A percentile compares a stretch with the other conserved stretches of the same genome.
Conservation (phyloP, 1,140 invertebrate species). For the Saccostrea cuccullata region DNA sequence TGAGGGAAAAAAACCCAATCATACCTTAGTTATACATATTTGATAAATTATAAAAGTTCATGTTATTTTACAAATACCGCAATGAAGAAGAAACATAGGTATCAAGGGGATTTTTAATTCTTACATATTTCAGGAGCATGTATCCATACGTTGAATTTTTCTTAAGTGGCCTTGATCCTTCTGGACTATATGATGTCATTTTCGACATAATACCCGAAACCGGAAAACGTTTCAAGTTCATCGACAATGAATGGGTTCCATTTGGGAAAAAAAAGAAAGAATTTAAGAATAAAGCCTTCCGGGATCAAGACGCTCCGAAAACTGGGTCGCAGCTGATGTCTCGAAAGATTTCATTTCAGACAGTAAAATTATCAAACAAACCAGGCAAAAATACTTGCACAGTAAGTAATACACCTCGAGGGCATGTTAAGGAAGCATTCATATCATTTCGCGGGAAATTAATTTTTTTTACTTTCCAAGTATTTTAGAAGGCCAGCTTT, state of each 20-base stretch:
- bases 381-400: background rate
- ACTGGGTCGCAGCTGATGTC: slow-evolving; percentile 97
- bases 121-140: slow-evolving; percentile 55
- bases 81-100: no score
- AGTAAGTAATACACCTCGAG: background rate
- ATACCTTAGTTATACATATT: no score
- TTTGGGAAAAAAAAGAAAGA: no score
- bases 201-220: slow-evolving; percentile 53
- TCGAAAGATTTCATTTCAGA: slow-evolving; percentile 93
- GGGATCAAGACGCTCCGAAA: slow-evolving; percentile 94
- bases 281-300: background rate
- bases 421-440: no score
- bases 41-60: no score
- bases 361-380: slow-evolving; percentile 95
- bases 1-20: no score
- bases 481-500: no score
- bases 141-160: slow-evolving; percentile 54
- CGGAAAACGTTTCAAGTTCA: slow-evolving; percentile 54
- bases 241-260: no score
- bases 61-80: no score
- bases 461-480: no score
- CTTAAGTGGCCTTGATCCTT: slow-evolving; percentile 42
- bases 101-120: no score
- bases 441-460: no score
- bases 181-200: slow-evolving; percentile 46